Percentiles rank a stretch among this genome's conserved stretches.
phyloP scores from a whole-genome alignment of 2,888 invertebrate genomes.

The Watsonalla cultraria region DNA sequence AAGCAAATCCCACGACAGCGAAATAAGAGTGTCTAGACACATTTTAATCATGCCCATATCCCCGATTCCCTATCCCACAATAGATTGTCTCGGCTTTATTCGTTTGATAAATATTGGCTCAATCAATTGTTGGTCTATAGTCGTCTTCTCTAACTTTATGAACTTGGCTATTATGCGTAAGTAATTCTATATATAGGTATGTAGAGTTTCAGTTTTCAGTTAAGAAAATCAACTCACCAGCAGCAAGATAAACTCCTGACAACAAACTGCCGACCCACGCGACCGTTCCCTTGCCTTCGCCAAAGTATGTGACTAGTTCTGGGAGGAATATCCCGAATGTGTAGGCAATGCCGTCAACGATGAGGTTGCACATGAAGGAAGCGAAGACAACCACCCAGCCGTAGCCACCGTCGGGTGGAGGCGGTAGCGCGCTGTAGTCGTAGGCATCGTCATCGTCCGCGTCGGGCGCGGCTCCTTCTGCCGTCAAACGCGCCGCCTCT shows the following conservation, averaged over 20 bases:
- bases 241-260: constrained; percentile 96
- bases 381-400: constrained; percentile 97
- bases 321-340: constrained; percentile 96
- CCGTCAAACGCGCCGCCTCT: constrained; percentile 88
- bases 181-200: no score
- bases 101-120: no score
- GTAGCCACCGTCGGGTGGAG: constrained; percentile 94
- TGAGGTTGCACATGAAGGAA: constrained; percentile 98
- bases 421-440: constrained; percentile 88
- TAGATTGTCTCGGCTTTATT: no score
- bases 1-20: no score
- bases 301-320: constrained; percentile 88
- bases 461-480: constrained; percentile 76
- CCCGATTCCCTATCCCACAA: no score
- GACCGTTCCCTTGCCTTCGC: constrained; percentile 90
- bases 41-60: no score
- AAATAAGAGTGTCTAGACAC: no score
- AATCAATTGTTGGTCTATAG: no score
- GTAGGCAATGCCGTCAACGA: constrained; percentile 99
- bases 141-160: no score
- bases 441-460: constrained; percentile 81
- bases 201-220: no score
- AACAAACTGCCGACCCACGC: constrained; percentile 97
- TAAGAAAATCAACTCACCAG: constrained; percentile 84
- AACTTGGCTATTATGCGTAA: no score